These are phyloP conservation scores for Clarias fuscus DNA, from an alignment of 2,797 vertebrate species.

Conservation along the genomic window DNA sequence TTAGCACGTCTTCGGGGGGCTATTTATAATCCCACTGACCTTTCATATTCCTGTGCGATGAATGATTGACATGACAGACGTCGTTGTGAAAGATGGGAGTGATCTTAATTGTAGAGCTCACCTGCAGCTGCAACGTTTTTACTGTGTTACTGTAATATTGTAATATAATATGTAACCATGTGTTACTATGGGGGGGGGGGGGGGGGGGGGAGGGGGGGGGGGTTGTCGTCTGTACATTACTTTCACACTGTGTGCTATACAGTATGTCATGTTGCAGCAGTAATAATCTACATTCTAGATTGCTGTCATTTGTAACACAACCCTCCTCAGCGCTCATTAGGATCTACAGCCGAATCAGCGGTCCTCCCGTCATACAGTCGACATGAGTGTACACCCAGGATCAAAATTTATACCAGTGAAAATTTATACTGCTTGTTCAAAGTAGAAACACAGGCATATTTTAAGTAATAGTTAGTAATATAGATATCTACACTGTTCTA, in stretches of 20 bases:
- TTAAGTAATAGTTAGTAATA: not conserved
- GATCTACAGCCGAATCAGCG: not conserved
- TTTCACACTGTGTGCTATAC: too few species aligned
- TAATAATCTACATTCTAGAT: not conserved
- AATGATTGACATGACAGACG: constrained; percentile 51
- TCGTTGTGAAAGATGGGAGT: constrained; percentile 56
- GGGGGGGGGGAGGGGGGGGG: too few species aligned
- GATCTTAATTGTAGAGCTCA: constrained; percentile 45
- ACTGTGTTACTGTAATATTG: not conserved
- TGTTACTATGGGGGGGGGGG: not conserved
- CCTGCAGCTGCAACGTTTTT: constrained; percentile 22
- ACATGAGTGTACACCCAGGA: not conserved
- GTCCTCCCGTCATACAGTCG: not conserved
- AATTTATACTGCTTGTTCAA: not conserved
- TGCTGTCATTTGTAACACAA: not conserved
- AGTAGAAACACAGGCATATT: not conserved
- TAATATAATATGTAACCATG: not conserved
- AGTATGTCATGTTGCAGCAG: not conserved
- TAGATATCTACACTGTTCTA: not conserved
- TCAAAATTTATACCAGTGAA: too few species aligned
- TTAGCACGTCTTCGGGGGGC: constrained; percentile 37
- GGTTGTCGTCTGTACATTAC: not conserved
- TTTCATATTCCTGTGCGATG: constrained; percentile 44
- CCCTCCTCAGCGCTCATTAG: not conserved
- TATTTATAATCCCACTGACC: constrained; percentile 67